Evolutionary conservation across 2,888 invertebrate species (phyloP).

Genomic region (Acronicta alni): DNA sequence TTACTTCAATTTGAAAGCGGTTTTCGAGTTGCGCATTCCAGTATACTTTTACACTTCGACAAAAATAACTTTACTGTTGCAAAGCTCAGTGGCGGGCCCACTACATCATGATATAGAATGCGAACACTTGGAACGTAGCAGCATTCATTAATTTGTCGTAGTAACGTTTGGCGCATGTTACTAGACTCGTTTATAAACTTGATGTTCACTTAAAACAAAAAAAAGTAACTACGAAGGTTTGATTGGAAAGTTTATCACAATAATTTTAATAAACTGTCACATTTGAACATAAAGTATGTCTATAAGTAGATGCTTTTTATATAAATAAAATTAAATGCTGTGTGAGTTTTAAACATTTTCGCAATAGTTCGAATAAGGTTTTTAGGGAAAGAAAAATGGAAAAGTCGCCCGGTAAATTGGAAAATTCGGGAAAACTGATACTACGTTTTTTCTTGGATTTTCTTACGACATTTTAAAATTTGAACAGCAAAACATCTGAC

Average conservation of each 20-base stretch:
- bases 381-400: too few species aligned
- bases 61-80: slow-evolving; percentile 61
- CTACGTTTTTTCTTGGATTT: too few species aligned
- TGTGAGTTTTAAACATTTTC: too few species aligned
- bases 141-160: slow-evolving; percentile 41
- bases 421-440: too few species aligned
- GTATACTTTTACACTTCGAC: slow-evolving; percentile 58
- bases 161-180: slow-evolving; percentile 16
- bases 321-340: too few species aligned
- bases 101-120: slow-evolving; percentile 28
- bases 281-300: slow-evolving; percentile 1
- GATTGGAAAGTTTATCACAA: slow-evolving; percentile 6
- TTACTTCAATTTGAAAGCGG: slow-evolving; percentile 57
- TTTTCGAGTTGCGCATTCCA: slow-evolving; percentile 60
- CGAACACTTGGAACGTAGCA: slow-evolving; percentile 25
- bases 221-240: slow-evolving; percentile 11
- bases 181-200: slow-evolving; percentile 34
- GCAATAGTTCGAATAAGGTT: too few species aligned
- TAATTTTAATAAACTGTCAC: background rate
- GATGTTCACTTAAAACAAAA: slow-evolving; percentile 4
- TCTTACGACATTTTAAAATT: too few species aligned
- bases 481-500: too few species aligned
- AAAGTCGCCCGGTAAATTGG: too few species aligned
- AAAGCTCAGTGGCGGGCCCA: slow-evolving; percentile 40
- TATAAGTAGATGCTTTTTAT: too few species aligned